Base-by-base conservation (phyloP, 2,113 vertebrate species). In the Pseudonaja textilis region DNA sequence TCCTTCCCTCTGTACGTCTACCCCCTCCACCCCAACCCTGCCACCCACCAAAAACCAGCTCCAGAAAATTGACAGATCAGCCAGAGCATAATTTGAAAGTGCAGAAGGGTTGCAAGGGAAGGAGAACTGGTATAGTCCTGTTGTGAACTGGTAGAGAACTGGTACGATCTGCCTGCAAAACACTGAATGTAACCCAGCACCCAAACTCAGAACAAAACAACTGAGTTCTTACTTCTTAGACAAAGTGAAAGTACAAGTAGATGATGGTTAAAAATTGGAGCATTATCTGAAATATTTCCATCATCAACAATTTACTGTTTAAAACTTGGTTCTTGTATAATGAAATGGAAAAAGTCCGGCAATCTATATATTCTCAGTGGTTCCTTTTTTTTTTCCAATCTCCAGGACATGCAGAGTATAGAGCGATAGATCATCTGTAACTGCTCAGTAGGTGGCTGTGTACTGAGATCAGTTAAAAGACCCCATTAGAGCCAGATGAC, bases 401-500 rank as follows among this genome's bases (percentile, higher is more conserved):
- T 74, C 81, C 45, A 20, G 85, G 54, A 12, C 50, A 25, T 93
- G 64, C 1, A 0, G n/a, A 59, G 93, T 92, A 34, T 42, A 85
- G 0, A 89, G 23, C 57, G 64, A 92, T 94, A 56, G 12, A 89
- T 14, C 42, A 88, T 91, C 89, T 52, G 93, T 64, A 94, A 61
- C 4, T 91, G 59, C 91, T 94, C 47, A 85, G 69, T 50, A 56
- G 7, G 42, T 93, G 34, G 22, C 47, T 91, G 4, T 45, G 11
- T 85, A 61, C 14, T 25, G 92, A 93, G 88, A 93, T 88, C 90
- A 91, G 52, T 93, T 94, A 94, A 88, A 64, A 95, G 59, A 64
- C 85, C 20, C 89, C 45, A 0, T 0, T 90, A 87, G 69, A 93
- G 52, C 85, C 89, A 94, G 42, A 16, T 57, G 93, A 93, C 42